These are phyloP conservation scores for Hemiprocne comata DNA, from an alignment of 2,113 vertebrate species.

Conservation along the genomic window DNA sequence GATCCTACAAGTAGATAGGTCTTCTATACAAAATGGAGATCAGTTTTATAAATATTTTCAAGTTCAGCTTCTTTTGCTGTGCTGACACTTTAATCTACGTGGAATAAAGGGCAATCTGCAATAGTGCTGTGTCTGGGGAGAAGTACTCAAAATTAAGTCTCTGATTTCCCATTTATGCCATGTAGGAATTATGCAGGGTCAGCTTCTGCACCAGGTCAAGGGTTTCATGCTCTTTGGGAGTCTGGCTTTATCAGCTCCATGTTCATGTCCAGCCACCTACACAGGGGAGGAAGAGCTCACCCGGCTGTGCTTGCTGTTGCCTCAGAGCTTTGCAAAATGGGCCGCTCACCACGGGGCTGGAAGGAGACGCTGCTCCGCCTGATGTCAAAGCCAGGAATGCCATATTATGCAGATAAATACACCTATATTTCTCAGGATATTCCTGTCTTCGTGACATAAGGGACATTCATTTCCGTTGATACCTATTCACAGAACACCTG, in stretches of 20 bases:
- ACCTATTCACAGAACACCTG: background rate
- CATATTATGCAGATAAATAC: background rate
- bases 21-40: background rate
- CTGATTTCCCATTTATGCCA: background rate
- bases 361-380: background rate
- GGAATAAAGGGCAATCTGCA: background rate
- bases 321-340: background rate
- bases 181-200: background rate
- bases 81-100: background rate
- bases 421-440: background rate
- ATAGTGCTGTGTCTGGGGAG: background rate
- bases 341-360: background rate
- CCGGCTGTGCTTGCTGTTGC: accelerated
- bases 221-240: background rate
- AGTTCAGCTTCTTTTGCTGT: background rate
- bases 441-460: background rate
- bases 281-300: background rate
- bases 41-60: background rate
- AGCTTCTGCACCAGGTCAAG: background rate
- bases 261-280: accelerated
- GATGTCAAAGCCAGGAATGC: background rate
- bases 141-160: background rate
- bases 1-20: background rate
- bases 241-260: background rate
- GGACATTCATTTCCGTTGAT: background rate